Percentiles rank a stretch among this genome's conserved stretches.
Evolutionary conservation across 2,888 invertebrate genomes (phyloP).

Genomic region (Pollenia griseotomentosa): DNA sequence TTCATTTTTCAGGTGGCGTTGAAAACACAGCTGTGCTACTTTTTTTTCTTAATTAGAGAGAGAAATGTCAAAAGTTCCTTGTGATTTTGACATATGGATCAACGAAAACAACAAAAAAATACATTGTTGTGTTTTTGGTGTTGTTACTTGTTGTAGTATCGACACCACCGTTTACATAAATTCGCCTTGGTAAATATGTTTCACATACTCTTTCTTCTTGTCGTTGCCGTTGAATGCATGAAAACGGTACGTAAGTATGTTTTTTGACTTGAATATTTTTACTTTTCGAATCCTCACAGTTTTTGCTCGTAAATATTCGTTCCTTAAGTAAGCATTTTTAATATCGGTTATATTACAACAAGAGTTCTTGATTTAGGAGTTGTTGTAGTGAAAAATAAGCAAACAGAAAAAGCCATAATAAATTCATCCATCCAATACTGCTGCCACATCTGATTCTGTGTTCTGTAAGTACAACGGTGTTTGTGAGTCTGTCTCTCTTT

Average conservation of each 20-base stretch:
- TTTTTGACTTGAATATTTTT: slow-evolving; percentile 55
- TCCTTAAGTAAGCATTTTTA: slow-evolving; percentile 32
- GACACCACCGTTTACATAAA: too few relatives aligned
- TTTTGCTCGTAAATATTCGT: slow-evolving; percentile 45
- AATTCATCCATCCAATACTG: slow-evolving; percentile 55
- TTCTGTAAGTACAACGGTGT: slow-evolving; percentile 16
- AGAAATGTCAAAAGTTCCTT: too few relatives aligned
- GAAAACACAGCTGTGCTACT: too few relatives aligned
- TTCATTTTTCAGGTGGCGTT: too few relatives aligned
- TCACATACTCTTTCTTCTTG: slow-evolving; percentile 39
- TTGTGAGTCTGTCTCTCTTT: slow-evolving; percentile 49
- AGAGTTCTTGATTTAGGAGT: neutral
- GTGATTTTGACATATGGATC: too few relatives aligned
- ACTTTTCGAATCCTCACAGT: slow-evolving; percentile 53
- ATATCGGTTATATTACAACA: slow-evolving; percentile 35
- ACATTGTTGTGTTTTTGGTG: too few relatives aligned
- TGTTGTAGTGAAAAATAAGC: slow-evolving; percentile 53
- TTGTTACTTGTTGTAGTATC: too few relatives aligned
- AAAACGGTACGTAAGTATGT: neutral
- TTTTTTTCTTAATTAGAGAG: too few relatives aligned
- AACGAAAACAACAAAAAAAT: too few relatives aligned
- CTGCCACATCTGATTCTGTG: slow-evolving; percentile 50
- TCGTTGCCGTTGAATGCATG: slow-evolving; percentile 18
- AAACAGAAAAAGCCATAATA: slow-evolving; percentile 48
- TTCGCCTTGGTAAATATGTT: too few relatives aligned